Base-by-base conservation (phyloP, 2,113 vertebrate species). In the Beaufortia kweichowensis region DNA sequence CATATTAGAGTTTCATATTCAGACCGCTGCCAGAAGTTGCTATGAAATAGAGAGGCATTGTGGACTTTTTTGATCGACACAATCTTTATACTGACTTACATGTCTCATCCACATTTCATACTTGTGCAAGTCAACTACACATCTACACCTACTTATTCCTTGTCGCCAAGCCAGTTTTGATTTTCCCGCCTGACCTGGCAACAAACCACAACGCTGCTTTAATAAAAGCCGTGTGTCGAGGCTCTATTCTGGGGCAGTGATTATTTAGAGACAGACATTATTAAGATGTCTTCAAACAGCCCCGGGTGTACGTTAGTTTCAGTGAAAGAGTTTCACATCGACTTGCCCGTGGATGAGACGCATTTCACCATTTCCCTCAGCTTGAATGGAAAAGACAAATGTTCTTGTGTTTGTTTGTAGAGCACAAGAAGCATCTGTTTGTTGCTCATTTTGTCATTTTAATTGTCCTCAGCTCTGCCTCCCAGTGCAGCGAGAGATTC, bases 361-460 rank as follows among this genome's bases (percentile, higher is more conserved):
- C 62, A 6, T 26, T 43, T 74, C 31, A 56, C 55, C 62, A 17
- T 55, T 26, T 67, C 60, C 62, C 43, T 68, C 35, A 23, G 63
- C 63, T 68, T 15, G 43, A 31, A 70, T 62, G 68, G 31, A 63
- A 39, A 56, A 75, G 64, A 82, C 68, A 28, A 82, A 75, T 61
- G 55, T 29, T 48, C 62, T 23, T n/a, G 6, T 77, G 61, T 73
- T 76, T 80, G 50, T 77, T 71, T 78, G 56, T 64, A 39, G 33
- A 69, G 55, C 46, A 69, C 57, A 14, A 46, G 57, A 28, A 39
- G 50, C 76, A 59, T 82, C 26, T 24, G 64, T 60, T 75, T 78
- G 59, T 82, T 75, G 61, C 74, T 65, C 43, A 50, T 77, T 79
- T 79, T 56, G 48, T 41, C 68, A 55, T 39, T 65, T 78, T 78